Conservation (phyloP, 2,797 vertebrate species). For the Phrynocephalus vlangalii region DNA sequence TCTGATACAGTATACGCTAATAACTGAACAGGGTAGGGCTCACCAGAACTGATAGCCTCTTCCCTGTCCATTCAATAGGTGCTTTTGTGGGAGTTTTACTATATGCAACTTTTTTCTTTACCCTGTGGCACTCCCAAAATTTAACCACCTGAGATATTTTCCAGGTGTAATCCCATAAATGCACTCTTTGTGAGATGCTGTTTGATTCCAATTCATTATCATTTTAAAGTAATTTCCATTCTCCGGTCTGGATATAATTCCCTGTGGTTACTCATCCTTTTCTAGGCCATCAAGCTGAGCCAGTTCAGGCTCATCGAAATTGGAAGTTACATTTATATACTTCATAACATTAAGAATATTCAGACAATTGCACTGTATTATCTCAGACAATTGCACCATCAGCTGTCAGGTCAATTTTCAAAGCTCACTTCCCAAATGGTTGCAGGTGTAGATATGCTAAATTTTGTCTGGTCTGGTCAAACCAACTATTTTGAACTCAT, state of each 20-base stretch:
- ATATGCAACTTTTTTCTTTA: background rate
- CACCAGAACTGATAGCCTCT: background rate
- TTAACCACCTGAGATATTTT: background rate
- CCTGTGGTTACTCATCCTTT: background rate
- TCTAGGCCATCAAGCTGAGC: background rate
- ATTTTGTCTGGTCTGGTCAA: conserved; percentile 45
- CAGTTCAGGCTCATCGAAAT: conserved; percentile 22
- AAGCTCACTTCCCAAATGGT: conserved; percentile 46
- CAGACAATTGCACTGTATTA: conserved; percentile 8
- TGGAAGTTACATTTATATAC: background rate
- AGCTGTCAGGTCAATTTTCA: conserved; percentile 49
- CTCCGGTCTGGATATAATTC: background rate
- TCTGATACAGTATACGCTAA: background rate
- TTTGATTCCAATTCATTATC: background rate
- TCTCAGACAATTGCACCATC: conserved; percentile 54
- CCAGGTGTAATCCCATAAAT: background rate
- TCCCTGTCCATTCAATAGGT: background rate
- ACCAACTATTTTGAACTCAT: conserved; percentile 60
- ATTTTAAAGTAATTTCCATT: conserved; percentile 6
- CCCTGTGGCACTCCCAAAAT: background rate
- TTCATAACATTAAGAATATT: conserved; percentile 50
- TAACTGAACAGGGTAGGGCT: background rate
- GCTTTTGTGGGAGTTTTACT: background rate
- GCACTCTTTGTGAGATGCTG: background rate
- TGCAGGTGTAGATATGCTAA: conserved; percentile 67